A percentile compares a stretch with the other conserved stretches of the same genome.
Conservation (phyloP, 1,140 invertebrate genomes). For the Agrypnia vestita region DNA sequence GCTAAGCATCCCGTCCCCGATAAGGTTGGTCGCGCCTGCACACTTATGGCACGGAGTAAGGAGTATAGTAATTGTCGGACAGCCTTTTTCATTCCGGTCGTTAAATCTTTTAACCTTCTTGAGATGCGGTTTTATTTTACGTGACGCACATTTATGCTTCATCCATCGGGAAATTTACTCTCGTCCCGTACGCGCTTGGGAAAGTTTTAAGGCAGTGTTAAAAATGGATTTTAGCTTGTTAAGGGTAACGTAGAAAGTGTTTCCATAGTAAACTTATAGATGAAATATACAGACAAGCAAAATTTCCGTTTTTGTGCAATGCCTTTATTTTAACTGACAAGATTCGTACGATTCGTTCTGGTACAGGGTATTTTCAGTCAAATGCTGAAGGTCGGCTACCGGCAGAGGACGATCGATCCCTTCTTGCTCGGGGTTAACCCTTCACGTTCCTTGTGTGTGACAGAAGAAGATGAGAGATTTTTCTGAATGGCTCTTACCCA, state of each 20-base stretch:
- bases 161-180: not conserved
- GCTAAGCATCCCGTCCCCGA: slow-evolving; percentile 9
- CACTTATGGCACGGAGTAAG: not conserved
- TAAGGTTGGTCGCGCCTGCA: not conserved
- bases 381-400: slow-evolving; percentile 36
- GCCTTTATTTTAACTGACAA: not conserved
- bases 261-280: not conserved
- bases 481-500: not conserved
- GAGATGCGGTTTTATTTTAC: slow-evolving; percentile 1
- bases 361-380: slow-evolving; percentile 12
- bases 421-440: slow-evolving; percentile 9
- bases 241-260: not conserved
- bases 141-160: not conserved
- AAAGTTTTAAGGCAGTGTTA: not conserved
- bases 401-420: slow-evolving; percentile 25
- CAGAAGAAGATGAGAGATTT: slow-evolving; percentile 29
- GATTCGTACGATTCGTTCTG: not conserved
- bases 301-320: not conserved
- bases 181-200: not conserved
- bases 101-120: not conserved
- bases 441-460: not conserved
- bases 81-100: not conserved
- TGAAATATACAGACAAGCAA: not conserved
- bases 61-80: not conserved
- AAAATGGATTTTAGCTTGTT: not conserved